Conservation (phyloP, 2,888 invertebrate genomes). For the Stenodema calcarata region DNA sequence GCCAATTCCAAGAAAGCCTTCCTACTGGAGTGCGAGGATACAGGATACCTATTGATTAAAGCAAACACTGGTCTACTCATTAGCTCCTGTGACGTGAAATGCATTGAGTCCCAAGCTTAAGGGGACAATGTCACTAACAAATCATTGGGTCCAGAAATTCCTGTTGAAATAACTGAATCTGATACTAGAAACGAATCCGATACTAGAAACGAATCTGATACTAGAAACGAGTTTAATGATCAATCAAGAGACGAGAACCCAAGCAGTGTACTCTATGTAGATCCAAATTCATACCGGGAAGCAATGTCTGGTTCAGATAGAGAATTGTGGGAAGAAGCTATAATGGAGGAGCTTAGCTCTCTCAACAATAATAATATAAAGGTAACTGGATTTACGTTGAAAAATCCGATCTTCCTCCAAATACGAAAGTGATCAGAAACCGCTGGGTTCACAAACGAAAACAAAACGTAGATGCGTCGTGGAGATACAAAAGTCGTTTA, state of each 20-base stretch:
- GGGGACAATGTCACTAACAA: background rate
- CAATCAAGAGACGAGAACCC: background rate
- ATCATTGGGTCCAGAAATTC: background rate
- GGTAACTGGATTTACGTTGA: too few species aligned
- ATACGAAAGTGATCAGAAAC: background rate
- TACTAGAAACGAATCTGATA: too few species aligned
- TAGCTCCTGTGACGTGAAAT: background rate
- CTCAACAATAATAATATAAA: too few species aligned
- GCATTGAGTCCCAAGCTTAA: background rate
- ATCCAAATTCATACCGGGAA: too few species aligned
- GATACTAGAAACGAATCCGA: too few species aligned
- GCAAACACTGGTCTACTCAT: background rate
- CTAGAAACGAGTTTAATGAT: background rate
- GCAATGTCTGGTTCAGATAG: too few species aligned
- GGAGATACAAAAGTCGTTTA: too few species aligned
- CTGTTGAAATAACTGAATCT: too few species aligned
- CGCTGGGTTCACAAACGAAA: too few species aligned
- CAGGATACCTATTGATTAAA: background rate
- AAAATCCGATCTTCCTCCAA: background rate
- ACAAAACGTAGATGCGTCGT: too few species aligned
- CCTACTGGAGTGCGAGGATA: background rate
- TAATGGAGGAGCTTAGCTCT: background rate
- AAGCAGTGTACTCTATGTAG: background rate
- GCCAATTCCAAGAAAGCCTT: background rate
- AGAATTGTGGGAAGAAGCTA: background rate